Percentiles rank a stretch among this genome's conserved stretches.
Evolutionary conservation across 2,888 invertebrate species (phyloP).

Genomic region (Neoascia interrupta): DNA sequence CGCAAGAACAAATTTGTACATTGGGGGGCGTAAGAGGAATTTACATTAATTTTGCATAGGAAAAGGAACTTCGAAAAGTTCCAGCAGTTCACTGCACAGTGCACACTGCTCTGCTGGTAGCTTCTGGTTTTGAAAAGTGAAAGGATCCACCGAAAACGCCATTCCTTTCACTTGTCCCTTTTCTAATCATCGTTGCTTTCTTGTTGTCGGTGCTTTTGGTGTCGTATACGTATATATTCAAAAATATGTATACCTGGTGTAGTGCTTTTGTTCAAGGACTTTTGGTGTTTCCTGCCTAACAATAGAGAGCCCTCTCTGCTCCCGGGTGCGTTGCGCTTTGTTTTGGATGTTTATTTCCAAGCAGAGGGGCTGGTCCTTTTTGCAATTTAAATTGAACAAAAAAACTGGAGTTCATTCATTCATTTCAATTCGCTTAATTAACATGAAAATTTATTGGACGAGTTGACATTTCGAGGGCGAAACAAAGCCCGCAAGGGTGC

Average conservation of each 20-base stretch:
- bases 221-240: slow-evolving; percentile 10
- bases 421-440: slow-evolving; percentile 66
- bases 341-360: slow-evolving; percentile 36
- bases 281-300: slow-evolving; percentile 29
- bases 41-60: slow-evolving; percentile 57
- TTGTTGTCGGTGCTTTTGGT: no score
- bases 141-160: slow-evolving; percentile 26
- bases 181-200: slow-evolving; percentile 38
- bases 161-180: slow-evolving; percentile 23
- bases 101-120: not conserved
- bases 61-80: no score
- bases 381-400: slow-evolving; percentile 44
- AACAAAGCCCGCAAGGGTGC: slow-evolving; percentile 12
- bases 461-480: slow-evolving; percentile 48
- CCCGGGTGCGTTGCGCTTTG: slow-evolving; percentile 24
- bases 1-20: slow-evolving; percentile 15
- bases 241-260: slow-evolving; percentile 50
- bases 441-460: slow-evolving; percentile 32
- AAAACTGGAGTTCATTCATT: slow-evolving; percentile 47
- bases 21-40: slow-evolving; percentile 12
- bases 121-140: slow-evolving; percentile 36
- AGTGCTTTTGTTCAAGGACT: slow-evolving; percentile 39
- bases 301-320: slow-evolving; percentile 14
- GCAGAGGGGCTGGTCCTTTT: slow-evolving; percentile 10
- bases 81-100: no score